phyloP scores from a whole-genome alignment of 2,113 vertebrate genomes.

The Eulemur macaco region DNA sequence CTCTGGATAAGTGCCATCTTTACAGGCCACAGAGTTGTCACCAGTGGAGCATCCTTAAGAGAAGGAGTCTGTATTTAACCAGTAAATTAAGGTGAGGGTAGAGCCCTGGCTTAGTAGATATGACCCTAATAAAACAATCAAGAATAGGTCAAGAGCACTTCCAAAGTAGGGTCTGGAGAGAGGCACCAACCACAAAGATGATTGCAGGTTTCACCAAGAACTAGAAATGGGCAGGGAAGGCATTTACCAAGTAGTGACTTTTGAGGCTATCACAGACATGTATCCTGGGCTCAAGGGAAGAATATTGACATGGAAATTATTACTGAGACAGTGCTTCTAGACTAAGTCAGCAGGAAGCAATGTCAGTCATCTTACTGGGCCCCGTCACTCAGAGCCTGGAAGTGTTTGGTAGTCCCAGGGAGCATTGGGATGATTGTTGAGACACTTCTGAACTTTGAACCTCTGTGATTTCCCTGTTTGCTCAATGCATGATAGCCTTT shows the following conservation, averaged over 20 bases:
- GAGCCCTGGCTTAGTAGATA: neutral
- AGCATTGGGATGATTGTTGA: constrained; percentile 10
- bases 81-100: constrained; percentile 7
- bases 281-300: neutral
- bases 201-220: constrained; percentile 7
- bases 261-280: neutral
- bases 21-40: neutral
- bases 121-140: constrained; percentile 4
- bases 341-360: constrained; percentile 30
- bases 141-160: neutral
- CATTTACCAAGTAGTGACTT: neutral
- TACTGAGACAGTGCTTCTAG: neutral
- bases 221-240: neutral
- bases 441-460: constrained; percentile 59
- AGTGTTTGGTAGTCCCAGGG: constrained; percentile 11
- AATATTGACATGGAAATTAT: constrained; percentile 29
- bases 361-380: neutral
- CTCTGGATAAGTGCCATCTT: neutral
- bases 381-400: neutral
- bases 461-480: constrained; percentile 67
- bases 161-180: neutral
- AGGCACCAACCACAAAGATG: neutral
- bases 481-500: constrained; percentile 66
- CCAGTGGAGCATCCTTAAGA: neutral
- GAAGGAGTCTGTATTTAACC: neutral